Base-by-base conservation (phyloP, 2,888 invertebrate genomes). In the Philopedon plagiatum region DNA sequence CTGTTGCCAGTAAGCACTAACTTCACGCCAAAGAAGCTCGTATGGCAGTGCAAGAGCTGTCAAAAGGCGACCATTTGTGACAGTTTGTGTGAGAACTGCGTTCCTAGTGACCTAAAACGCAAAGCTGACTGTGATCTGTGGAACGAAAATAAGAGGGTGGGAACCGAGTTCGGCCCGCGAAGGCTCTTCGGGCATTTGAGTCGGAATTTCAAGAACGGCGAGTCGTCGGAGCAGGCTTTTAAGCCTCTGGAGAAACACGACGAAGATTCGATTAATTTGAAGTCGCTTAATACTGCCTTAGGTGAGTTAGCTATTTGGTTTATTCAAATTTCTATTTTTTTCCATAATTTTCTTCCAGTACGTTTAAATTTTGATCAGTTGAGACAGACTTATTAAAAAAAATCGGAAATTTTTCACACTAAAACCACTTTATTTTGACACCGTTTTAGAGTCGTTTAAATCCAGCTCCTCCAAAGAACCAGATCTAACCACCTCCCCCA, bases 401-500 rank as follows among this genome's bases (percentile, higher is more conserved):
- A n/a, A n/a, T n/a, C n/a, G n/a, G n/a, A n/a, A n/a, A n/a, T n/a
- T n/a, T n/a, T n/a, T n/a, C n/a, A n/a, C n/a, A n/a, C n/a, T n/a
- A n/a, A n/a, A n/a, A n/a, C n/a, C n/a, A n/a, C 26, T 7, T 26
- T 26, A 26, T 3, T 26, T 7, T 26, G 26, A 5, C 26, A 7
- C 26, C 26, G 26, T 63, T 63, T 39, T 21, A 70, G 70, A 70
- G 54, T 71, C 65, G 11, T 72, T 63, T 23, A 67, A 71, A 67
- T 34, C 67, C 7, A 37, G 29, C 18, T 46, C 68, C 11, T 39
- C 34, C n/a, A 60, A 56, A 23, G 37, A 62, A 5, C n/a, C 37
- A 60, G 73, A 69, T 66, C 71, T 60, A 5, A 72, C 77, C 1
- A 86, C 86, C 56, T 90, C 92, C 0, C 92, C 93, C 0, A 92